Percentiles rank a stretch among this genome's conserved stretches.
Conservation (phyloP, 2,888 invertebrate species). For the Uropetala carovei region DNA sequence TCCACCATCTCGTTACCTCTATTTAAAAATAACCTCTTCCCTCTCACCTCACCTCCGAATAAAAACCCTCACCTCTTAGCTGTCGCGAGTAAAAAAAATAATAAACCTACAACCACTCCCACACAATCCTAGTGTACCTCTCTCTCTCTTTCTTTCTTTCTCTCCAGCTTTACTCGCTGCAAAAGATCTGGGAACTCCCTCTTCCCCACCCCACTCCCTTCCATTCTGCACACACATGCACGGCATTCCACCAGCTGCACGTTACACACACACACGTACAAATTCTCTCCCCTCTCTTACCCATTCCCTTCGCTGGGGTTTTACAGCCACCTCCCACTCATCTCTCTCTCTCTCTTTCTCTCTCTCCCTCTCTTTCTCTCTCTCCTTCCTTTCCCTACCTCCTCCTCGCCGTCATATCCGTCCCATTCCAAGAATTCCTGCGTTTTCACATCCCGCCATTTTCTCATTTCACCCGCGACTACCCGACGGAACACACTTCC, state of each 20-base stretch:
- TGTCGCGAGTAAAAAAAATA: conserved; percentile 3
- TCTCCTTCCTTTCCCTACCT: background rate
- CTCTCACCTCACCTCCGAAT: background rate
- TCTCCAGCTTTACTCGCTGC: background rate
- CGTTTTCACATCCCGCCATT: background rate
- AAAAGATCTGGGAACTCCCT: background rate
- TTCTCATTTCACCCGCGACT: background rate
- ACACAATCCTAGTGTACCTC: background rate
- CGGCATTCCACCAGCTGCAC: conserved; percentile 57
- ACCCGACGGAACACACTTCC: background rate
- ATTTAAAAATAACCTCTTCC: background rate
- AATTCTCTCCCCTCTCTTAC: background rate
- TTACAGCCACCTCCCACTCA: background rate
- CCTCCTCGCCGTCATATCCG: background rate
- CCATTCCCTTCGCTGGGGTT: background rate
- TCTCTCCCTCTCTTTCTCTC: background rate
- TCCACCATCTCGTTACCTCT: background rate
- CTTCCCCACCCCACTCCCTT: background rate
- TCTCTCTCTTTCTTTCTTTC: background rate
- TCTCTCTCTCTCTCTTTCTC: background rate
- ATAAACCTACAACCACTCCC: conserved; percentile 25
- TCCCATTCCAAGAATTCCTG: background rate
- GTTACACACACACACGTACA: conserved; percentile 25
- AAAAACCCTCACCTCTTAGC: no score
- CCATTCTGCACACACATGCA: conserved; percentile 35